phyloP scores from a whole-genome alignment of 1,140 invertebrate genomes.

The Pinna nobilis region DNA sequence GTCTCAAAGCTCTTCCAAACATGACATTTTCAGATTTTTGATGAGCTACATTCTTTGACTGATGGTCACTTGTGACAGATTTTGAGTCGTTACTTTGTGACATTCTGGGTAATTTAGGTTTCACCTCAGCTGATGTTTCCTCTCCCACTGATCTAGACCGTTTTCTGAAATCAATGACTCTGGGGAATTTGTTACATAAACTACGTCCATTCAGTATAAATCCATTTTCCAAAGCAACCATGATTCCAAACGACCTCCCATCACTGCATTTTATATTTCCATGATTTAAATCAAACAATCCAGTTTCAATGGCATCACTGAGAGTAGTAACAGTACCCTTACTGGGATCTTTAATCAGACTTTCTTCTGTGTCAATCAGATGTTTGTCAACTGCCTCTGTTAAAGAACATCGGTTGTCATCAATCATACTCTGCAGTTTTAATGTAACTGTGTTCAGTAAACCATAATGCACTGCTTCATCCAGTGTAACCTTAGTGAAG shows the following conservation, averaged over 20 bases:
- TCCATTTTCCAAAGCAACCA: conserved; percentile 26
- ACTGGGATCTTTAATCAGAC: conserved; percentile 77
- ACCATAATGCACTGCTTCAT: conserved; percentile 79
- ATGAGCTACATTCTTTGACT: no score
- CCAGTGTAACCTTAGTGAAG: conserved; percentile 76
- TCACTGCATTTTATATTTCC: conserved; percentile 14
- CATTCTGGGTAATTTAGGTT: conserved; percentile 12
- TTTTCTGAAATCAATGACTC: conserved; percentile 23
- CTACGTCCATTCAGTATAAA: conserved; percentile 39
- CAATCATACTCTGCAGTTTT: conserved; percentile 87
- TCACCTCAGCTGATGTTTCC: background rate
- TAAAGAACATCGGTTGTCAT: conserved; percentile 81
- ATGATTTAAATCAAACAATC: conserved; percentile 87
- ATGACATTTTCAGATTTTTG: background rate
- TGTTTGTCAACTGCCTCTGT: conserved; percentile 82
- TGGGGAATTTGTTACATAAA: conserved; percentile 29
- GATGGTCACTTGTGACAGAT: no score
- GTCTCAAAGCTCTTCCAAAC: conserved; percentile 45
- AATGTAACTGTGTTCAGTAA: conserved; percentile 88
- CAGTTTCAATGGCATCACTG: conserved; percentile 89
- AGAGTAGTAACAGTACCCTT: conserved; percentile 78
- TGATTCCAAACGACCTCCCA: conserved; percentile 2
- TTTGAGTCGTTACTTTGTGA: background rate
- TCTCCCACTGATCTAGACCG: background rate
- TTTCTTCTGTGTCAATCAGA: conserved; percentile 84